A percentile compares a stretch with the other conserved stretches of the same genome.
Conservation (phyloP, 2,797 vertebrate genomes). For the Hapalemur alaotrensis region DNA sequence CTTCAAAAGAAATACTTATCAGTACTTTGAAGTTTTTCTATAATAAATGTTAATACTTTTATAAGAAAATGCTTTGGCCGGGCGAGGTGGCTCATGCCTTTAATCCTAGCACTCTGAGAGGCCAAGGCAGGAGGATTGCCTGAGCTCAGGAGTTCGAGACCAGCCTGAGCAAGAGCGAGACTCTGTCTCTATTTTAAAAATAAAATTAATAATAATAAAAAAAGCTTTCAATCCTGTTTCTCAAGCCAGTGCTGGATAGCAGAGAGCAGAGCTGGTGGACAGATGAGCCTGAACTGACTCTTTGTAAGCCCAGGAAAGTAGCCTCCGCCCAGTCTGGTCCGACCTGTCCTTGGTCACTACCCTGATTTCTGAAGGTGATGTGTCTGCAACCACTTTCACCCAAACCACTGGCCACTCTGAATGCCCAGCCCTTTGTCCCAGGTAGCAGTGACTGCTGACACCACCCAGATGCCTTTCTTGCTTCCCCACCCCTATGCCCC, state of each 20-base stretch:
- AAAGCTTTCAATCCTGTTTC: neutral
- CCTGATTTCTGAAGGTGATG: neutral
- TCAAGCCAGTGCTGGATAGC: neutral
- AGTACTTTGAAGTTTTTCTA: neutral
- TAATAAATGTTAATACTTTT: neutral
- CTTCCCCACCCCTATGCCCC: accelerated
- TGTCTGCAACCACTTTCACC: neutral
- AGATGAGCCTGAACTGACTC: neutral
- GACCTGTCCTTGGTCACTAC: neutral
- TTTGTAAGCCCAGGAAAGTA: neutral
- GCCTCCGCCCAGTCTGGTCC: too few relatives aligned
- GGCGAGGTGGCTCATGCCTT: neutral
- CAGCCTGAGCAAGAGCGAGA: neutral
- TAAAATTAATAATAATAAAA: too few relatives aligned
- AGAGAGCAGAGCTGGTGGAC: neutral
- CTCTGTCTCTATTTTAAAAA: neutral
- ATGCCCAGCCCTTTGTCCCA: neutral
- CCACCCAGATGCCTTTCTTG: neutral
- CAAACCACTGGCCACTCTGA: neutral
- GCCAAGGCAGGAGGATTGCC: neutral
- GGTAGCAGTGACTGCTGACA: neutral
- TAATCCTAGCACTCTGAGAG: neutral
- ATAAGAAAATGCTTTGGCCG: neutral
- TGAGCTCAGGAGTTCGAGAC: neutral
- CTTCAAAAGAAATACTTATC: neutral